phyloP scores from a whole-genome alignment of 1,140 invertebrate species.

The Teleopsis dalmanni region DNA sequence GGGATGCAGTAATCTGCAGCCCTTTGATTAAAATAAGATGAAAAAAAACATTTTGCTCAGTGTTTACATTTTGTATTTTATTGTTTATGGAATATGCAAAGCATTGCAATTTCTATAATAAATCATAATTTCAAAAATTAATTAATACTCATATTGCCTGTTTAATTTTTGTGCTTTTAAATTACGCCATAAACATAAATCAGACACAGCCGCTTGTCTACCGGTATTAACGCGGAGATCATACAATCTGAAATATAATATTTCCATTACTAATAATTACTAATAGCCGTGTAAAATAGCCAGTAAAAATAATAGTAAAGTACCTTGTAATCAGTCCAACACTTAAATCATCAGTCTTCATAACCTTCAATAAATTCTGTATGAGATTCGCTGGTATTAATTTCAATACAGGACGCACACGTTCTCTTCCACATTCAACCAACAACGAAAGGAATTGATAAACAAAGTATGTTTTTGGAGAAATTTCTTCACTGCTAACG shows the following conservation, averaged over 20 bases:
- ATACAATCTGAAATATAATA: slow-evolving; percentile 60
- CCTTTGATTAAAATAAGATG: no score
- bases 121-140: no score
- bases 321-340: slow-evolving; percentile 32
- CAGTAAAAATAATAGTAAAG: background rate
- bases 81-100: no score
- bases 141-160: no score
- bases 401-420: slow-evolving; percentile 65
- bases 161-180: slow-evolving; percentile 54
- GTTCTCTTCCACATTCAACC: slow-evolving; percentile 71
- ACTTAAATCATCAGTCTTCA: slow-evolving; percentile 37
- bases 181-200: slow-evolving; percentile 71
- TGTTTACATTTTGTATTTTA: no score
- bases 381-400: slow-evolving; percentile 71
- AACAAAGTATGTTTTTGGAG: slow-evolving; percentile 79
- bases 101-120: no score
- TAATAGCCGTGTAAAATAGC: background rate
- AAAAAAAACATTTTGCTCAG: no score
- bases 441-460: slow-evolving; percentile 73
- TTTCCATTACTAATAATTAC: background rate
- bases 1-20: no score
- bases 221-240: slow-evolving; percentile 64
- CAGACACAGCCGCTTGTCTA: slow-evolving; percentile 69
- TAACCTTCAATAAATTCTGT: slow-evolving; percentile 68
- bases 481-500: slow-evolving; percentile 66